Evolutionary conservation across 35 echinoderm and acorn worm species (phyloP).

Genomic region (Lytechinus pictus): DNA sequence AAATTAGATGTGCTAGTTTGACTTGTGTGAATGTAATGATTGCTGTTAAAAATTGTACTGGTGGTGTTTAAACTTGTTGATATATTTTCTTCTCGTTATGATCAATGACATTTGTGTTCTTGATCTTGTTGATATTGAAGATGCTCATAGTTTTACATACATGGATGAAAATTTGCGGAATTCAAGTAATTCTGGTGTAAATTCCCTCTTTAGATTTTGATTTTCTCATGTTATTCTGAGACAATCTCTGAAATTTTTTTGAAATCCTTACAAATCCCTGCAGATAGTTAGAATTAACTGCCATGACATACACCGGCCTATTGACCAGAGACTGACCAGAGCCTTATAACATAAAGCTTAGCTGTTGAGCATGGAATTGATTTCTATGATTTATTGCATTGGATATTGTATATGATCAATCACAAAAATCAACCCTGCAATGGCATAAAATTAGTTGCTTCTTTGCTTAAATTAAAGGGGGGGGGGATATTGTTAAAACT

Average conservation of each 20-base stretch:
- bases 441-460: too few species aligned
- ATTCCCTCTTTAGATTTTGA: not conserved
- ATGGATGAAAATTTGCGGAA: not conserved
- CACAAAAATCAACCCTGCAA: too few species aligned
- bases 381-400: too few species aligned
- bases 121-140: slow-evolving; percentile 13
- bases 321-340: not conserved
- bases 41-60: slow-evolving; percentile 35
- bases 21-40: slow-evolving; percentile 34
- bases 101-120: not conserved
- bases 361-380: too few species aligned
- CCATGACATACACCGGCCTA: not conserved
- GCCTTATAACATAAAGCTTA: too few species aligned
- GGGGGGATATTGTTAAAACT: too few species aligned
- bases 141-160: not conserved
- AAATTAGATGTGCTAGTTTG: slow-evolving; percentile 40
- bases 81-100: slow-evolving; percentile 33
- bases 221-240: too few species aligned
- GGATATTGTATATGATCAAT: too few species aligned
- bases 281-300: not conserved
- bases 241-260: too few species aligned
- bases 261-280: not conserved
- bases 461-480: too few species aligned
- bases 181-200: not conserved
- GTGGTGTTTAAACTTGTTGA: slow-evolving; percentile 26